Base-by-base conservation (phyloP, 2,113 vertebrate genomes). In the Genyomyrus donnyi region DNA sequence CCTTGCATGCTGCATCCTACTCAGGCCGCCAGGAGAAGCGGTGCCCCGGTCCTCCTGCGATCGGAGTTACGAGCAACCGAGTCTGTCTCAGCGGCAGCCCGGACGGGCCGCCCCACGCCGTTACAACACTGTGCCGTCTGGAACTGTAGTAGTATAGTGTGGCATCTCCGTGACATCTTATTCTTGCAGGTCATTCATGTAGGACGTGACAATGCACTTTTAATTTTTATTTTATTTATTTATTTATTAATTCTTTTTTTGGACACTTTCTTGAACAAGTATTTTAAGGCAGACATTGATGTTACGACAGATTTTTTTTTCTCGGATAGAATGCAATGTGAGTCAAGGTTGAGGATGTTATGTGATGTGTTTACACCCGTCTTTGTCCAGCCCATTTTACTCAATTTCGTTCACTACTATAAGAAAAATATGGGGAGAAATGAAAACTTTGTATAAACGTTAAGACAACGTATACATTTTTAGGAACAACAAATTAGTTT, bases 1-100 rank as follows among this genome's bases (percentile, higher is more conserved):
- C 93, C 93, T 80, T 93, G 93, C 93, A 94, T 95, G 94, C 94
- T 94, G 94, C 94, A 94, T 94, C 89, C 90, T 91, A 92, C 94
- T 94, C 92, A 94, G 93, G 93, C 92, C 90, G 85, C 85, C 84
- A 90, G 89, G 88, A 91, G 1, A 39, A 50, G 77, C 50, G 56
- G 53, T 11, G 19, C 85, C 87, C 46, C 49, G 19, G 27, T n/a
- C 48, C 70, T 58, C 19, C 50, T 58, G 62, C 39, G n/a, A 50
- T 52, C 42, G 31, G 85, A 80, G 90, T 86, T 45, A 77, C 39
- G 62, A 80, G 85, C 90, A 58, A 49, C 50, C 39, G 56, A 90
- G 42, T 74, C 10, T 42, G 89, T 52, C 31, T 49, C 58, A 77
- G 89, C 62, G 21, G 24, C 46, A 58, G 84, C 46, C 89, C 56